Evolutionary conservation across 2,113 vertebrate species (phyloP).

Genomic region (Cryptotis parvus): DNA sequence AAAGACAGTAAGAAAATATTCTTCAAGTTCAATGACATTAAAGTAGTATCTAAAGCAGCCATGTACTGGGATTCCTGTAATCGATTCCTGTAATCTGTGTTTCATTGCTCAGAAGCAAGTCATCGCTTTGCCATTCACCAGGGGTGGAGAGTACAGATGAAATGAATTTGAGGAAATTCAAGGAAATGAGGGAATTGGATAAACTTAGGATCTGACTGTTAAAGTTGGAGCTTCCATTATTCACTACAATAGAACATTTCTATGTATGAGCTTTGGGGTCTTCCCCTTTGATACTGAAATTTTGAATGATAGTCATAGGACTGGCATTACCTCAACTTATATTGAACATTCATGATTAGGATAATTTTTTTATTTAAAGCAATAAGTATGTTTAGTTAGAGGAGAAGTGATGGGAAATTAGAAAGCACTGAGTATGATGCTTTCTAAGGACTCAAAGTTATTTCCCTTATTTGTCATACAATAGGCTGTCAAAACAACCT

Average conservation of each 20-base stretch:
- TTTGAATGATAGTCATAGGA: neutral
- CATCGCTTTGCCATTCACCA: neutral
- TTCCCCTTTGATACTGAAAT: neutral
- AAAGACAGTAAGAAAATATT: neutral
- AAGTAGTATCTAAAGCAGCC: neutral
- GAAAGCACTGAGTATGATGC: neutral
- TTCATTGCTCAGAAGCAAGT: neutral
- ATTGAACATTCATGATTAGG: neutral
- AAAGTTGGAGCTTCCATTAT: neutral
- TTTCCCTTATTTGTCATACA: neutral
- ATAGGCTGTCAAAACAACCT: neutral
- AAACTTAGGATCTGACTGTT: neutral
- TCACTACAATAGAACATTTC: too few species aligned
- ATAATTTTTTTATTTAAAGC: neutral
- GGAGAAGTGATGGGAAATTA: neutral
- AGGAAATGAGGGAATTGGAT: neutral
- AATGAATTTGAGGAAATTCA: neutral
- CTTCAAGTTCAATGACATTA: neutral
- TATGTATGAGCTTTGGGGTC: neutral
- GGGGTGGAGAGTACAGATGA: neutral
- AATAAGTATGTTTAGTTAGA: neutral
- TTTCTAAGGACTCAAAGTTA: neutral
- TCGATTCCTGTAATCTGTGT: neutral
- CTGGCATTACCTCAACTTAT: neutral
- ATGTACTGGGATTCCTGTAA: neutral